These are phyloP conservation scores for Raja brachyura DNA, from an alignment of 2,113 vertebrate genomes.

Conservation along the genomic window DNA sequence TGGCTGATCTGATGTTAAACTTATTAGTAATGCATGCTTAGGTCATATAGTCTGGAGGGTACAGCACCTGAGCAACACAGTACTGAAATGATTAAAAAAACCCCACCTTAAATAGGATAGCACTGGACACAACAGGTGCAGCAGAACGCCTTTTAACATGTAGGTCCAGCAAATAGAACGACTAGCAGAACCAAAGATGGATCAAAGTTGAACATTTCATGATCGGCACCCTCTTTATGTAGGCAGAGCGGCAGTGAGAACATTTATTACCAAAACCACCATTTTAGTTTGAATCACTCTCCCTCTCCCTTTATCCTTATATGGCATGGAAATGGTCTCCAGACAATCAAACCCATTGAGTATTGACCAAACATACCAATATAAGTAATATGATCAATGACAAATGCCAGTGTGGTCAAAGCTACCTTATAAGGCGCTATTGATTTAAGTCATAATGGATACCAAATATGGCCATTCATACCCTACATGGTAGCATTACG, in stretches of 20 bases:
- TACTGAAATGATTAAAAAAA: not conserved
- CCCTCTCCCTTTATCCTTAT: not conserved
- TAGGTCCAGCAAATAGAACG: not conserved
- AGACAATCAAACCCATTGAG: not conserved
- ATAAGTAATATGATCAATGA: not conserved
- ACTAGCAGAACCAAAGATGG: not conserved
- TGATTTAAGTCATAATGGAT: not conserved
- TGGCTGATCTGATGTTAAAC: too few relatives aligned
- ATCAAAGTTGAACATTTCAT: not conserved
- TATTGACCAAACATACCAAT: not conserved
- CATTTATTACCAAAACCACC: not conserved
- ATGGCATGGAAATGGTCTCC: not conserved
- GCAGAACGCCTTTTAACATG: not conserved
- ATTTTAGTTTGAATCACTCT: not conserved
- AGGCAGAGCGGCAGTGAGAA: not conserved
- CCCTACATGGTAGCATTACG: not conserved
- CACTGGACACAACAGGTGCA: not conserved
- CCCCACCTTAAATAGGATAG: not conserved
- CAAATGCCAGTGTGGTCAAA: not conserved
- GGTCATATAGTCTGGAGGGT: not conserved
- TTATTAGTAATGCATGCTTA: too few relatives aligned
- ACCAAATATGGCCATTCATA: not conserved
- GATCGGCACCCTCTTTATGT: not conserved
- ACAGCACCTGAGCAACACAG: not conserved
- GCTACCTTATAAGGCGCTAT: conserved; percentile 21